phyloP scores from a whole-genome alignment of 1,140 invertebrate genomes.

The Orchesella cincta region DNA sequence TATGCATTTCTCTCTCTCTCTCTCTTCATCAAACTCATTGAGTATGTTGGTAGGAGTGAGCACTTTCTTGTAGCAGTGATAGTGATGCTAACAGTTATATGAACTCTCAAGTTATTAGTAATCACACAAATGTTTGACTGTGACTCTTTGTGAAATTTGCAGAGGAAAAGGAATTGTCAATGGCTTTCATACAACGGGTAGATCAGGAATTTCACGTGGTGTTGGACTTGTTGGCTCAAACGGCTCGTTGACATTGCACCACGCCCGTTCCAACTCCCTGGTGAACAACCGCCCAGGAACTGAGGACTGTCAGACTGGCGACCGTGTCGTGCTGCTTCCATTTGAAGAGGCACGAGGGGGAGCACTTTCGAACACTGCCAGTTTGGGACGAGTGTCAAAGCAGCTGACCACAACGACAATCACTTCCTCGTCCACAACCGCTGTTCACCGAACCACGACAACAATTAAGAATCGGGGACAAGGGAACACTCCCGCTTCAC shows the following conservation, averaged over 20 bases:
- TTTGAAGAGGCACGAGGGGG: not conserved
- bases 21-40: no score
- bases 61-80: no score
- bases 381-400: conserved; percentile 13
- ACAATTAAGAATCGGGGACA: not conserved
- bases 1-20: no score
- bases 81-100: no score
- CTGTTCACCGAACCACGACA: conserved; percentile 16
- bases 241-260: conserved; percentile 11
- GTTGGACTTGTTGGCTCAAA: not conserved
- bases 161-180: conserved; percentile 14
- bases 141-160: not conserved
- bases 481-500: not conserved
- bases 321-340: not conserved
- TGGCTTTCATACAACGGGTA: conserved; percentile 16
- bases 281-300: not conserved
- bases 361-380: not conserved
- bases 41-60: no score
- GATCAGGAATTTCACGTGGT: conserved; percentile 8
- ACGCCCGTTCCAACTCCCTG: not conserved
- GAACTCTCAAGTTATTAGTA: no score
- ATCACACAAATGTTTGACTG: not conserved
- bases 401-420: conserved; percentile 22
- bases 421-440: conserved; percentile 9
- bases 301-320: not conserved